Evolutionary conservation across 2,797 vertebrate genomes (phyloP).

Genomic region (Antennarius maculatus): DNA sequence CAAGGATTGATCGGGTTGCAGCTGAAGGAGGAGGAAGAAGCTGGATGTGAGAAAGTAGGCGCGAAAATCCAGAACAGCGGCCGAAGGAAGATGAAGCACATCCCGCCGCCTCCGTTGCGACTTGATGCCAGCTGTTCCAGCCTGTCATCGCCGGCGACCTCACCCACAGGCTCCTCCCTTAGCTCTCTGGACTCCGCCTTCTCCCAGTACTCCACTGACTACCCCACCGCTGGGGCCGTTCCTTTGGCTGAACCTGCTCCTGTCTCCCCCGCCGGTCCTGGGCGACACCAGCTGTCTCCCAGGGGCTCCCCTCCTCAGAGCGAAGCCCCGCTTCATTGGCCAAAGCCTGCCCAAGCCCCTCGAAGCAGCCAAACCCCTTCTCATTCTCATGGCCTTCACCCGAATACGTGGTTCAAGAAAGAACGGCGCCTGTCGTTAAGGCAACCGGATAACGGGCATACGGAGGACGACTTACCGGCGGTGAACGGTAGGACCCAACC

Average conservation of each 20-base stretch:
- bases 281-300: constrained; percentile 48
- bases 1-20: constrained; percentile 60
- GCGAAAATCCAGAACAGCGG: constrained; percentile 54
- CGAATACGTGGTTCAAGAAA: constrained; percentile 84
- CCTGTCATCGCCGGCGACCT: constrained; percentile 89
- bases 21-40: constrained; percentile 57
- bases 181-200: constrained; percentile 94
- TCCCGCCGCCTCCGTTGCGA: constrained; percentile 79
- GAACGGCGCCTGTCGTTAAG: constrained; percentile 79
- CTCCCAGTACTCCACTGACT: constrained; percentile 90
- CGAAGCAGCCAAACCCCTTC: constrained; percentile 26
- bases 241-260: constrained; percentile 30
- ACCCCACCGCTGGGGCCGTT: constrained; percentile 77
- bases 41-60: constrained; percentile 44
- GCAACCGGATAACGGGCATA: constrained; percentile 70
- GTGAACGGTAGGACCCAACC: constrained; percentile 22
- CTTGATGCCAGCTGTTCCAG: constrained; percentile 89
- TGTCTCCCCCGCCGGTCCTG: constrained; percentile 46
- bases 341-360: constrained; percentile 21
- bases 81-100: constrained; percentile 67
- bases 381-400: constrained; percentile 81
- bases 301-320: constrained; percentile 59
- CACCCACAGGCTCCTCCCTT: constrained; percentile 89
- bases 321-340: constrained; percentile 45
- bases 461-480: constrained; percentile 65